phyloP scores from a whole-genome alignment of 2,888 invertebrate genomes.

The Nebria salina region DNA sequence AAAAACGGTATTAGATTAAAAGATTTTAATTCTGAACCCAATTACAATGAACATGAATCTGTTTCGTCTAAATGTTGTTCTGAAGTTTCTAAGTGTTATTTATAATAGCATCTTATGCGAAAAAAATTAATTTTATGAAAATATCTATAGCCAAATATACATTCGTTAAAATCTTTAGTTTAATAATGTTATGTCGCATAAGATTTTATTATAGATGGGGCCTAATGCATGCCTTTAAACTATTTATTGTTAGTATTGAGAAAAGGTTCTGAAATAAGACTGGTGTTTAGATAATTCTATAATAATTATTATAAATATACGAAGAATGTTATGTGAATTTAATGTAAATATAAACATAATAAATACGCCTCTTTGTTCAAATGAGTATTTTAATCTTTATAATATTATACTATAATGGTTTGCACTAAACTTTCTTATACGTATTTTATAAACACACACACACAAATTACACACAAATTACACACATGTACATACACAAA shows the following conservation, averaged over 20 bases:
- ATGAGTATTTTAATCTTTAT: not conserved
- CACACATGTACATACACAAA: too few relatives aligned
- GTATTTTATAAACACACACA: not conserved
- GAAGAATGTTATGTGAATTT: not conserved
- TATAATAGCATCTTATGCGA: not conserved
- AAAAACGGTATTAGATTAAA: not conserved
- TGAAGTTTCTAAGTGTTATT: not conserved
- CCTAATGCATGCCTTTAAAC: not conserved
- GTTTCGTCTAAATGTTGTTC: not conserved
- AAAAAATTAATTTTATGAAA: not conserved
- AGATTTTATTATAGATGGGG: not conserved
- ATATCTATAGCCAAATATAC: too few relatives aligned
- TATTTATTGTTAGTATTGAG: not conserved
- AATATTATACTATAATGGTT: not conserved
- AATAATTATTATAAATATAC: not conserved
- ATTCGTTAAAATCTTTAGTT: too few relatives aligned
- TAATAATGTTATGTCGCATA: not conserved
- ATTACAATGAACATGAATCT: not conserved
- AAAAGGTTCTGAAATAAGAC: not conserved
- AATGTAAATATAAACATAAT: not conserved
- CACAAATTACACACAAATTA: too few relatives aligned
- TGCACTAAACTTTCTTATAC: not conserved
- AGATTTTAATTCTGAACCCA: not conserved
- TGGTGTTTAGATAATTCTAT: not conserved
- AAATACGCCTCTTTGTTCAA: not conserved